phyloP scores from a whole-genome alignment of 2,888 invertebrate species.

The Blastobasis lacticolella region DNA sequence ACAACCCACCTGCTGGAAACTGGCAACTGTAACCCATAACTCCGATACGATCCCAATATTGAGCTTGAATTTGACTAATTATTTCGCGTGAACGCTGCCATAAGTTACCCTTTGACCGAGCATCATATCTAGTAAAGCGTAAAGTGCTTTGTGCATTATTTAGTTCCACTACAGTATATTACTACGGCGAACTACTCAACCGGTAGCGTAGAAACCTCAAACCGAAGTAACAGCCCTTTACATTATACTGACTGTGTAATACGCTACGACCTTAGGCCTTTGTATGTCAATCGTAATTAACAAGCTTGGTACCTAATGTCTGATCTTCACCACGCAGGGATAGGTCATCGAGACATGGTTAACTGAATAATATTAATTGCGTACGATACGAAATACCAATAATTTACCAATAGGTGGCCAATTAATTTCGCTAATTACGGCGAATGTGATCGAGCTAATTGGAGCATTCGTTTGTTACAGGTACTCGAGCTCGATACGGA shows the following conservation, averaged over 20 bases:
- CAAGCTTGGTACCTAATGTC: constrained; percentile 21
- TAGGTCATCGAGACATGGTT: constrained; percentile 24
- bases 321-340: constrained; percentile 27
- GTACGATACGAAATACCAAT: constrained; percentile 3
- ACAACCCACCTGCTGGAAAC: no score
- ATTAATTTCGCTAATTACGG: constrained; percentile 7
- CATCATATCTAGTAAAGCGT: no score
- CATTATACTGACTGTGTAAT: constrained; percentile 1
- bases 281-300: constrained; percentile 25
- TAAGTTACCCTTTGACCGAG: no score
- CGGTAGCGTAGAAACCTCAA: constrained; percentile 8
- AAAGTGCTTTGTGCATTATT: neutral
- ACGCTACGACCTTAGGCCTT: constrained; percentile 15
- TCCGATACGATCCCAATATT: no score
- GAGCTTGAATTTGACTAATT: no score
- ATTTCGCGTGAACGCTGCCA: no score
- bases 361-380: constrained; percentile 28
- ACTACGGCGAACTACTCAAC: constrained; percentile 10
- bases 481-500: constrained; percentile 24
- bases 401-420: constrained; percentile 8
- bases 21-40: no score
- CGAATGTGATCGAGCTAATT: constrained; percentile 1
- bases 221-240: constrained; percentile 2
- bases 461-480: constrained; percentile 39
- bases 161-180: constrained; percentile 4